phyloP scores from a whole-genome alignment of 2,888 invertebrate genomes.

The Caenorhabditis doughertyi region DNA sequence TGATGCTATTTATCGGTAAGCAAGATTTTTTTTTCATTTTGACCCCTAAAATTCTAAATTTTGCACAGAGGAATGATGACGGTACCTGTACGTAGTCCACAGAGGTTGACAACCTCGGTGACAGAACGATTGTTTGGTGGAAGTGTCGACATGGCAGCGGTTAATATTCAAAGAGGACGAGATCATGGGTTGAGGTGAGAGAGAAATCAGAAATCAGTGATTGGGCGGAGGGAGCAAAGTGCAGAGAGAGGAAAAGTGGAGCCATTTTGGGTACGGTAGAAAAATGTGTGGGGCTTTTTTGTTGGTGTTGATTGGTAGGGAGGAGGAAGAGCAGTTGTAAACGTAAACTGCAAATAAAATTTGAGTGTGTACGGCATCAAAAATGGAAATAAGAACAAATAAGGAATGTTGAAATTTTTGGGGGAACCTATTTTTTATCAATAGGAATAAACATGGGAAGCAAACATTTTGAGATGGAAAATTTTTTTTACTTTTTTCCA shows the following conservation, averaged over 20 bases:
- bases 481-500: too few relatives aligned
- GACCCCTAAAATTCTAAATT: background rate
- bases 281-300: too few relatives aligned
- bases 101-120: slow-evolving; percentile 90
- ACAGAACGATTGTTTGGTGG: slow-evolving; percentile 81
- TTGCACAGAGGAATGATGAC: slow-evolving; percentile 92
- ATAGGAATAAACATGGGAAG: too few relatives aligned
- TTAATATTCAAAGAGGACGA: slow-evolving; percentile 88
- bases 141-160: slow-evolving; percentile 90
- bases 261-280: slow-evolving; percentile 9
- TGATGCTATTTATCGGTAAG: slow-evolving; percentile 69
- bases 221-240: background rate
- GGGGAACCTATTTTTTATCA: too few relatives aligned
- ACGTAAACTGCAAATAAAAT: too few relatives aligned
- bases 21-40: background rate
- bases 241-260: background rate
- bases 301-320: background rate
- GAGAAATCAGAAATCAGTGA: background rate
- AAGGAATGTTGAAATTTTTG: too few relatives aligned
- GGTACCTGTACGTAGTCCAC: slow-evolving; percentile 89
- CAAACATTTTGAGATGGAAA: too few relatives aligned
- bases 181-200: slow-evolving; percentile 91
- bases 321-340: background rate
- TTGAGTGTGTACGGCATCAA: too few relatives aligned
- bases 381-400: too few relatives aligned